Evolutionary conservation across 2,113 vertebrate genomes (phyloP), one percentile per base, ranked within the genome.

Genomic region (Seriola dumerili): DNA sequence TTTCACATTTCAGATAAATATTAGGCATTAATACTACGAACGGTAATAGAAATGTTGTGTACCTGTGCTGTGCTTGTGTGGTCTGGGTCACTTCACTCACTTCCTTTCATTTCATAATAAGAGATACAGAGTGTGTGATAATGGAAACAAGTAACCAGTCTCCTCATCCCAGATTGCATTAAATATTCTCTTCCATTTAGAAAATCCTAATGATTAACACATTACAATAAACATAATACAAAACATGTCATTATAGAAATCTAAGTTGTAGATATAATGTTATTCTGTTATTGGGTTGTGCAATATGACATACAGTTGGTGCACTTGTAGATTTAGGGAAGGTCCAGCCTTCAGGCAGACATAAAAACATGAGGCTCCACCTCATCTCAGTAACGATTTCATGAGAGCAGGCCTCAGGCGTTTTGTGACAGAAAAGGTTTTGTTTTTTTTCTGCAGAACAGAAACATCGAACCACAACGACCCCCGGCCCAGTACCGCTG

Each of bases 331-430:
- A 19, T 67, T 57, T 3, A 34, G 0, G 40, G 72, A 90, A 89
- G 91, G 81, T 83, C 89, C 91, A 63, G 91, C 89, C 89, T 88
- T 78, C 77, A 83, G 34, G 0, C 11, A 68, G 21, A 76, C 38
- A 25, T n/a, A 9, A 0, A 73, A 52, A 42, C 23, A 68, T 0
- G 74, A 72, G 74, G 83, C 78, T 9, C 81, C 6, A 77, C 80
- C 66, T 81, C 46, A 3, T 38, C 32, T 67, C 50, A 13, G 7
- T 8, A 1, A 44, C 8, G 12, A 5, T 52, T 40, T 42, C 4
- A 38, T 14, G 0, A 36, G 38, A 68, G 59, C 40, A 23, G 0
- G 32, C 19, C 42, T 58, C 40, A 55, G 25, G 17, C 17, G 34
- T 72, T 25, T 38, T 81, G 9, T 34, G 46, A 54, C 10, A 7